Conservation (phyloP, 2,113 vertebrate species). For the Neolamprologus fasciatus region DNA sequence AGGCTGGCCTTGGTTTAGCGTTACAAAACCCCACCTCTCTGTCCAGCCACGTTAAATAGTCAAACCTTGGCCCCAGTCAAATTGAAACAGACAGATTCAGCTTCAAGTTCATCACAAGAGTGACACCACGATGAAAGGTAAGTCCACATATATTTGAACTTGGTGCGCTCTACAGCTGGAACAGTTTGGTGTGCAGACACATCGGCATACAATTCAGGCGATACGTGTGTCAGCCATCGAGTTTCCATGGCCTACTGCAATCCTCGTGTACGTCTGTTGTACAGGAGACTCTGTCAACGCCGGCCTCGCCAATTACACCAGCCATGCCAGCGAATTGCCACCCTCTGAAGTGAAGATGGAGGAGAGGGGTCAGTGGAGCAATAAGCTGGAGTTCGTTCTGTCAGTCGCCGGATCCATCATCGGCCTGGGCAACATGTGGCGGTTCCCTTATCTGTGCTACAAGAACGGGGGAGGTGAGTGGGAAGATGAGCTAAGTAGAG, state of each 20-base stretch:
- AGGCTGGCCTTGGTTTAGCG: slow-evolving; percentile 80
- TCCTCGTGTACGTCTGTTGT: not conserved
- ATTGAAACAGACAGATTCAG: not conserved
- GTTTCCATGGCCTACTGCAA: not conserved
- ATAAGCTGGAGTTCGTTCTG: slow-evolving; percentile 85
- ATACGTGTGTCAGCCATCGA: not conserved
- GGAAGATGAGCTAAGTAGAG: not conserved
- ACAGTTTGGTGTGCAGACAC: not conserved
- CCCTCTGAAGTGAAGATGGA: slow-evolving; percentile 68
- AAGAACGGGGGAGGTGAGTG: slow-evolving; percentile 90
- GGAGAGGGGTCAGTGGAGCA: slow-evolving; percentile 87
- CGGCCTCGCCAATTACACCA: slow-evolving; percentile 69
- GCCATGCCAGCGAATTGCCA: slow-evolving; percentile 20
- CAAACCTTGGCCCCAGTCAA: slow-evolving; percentile 33
- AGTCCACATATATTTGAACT: not conserved
- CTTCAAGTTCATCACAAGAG: not conserved
- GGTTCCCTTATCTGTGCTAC: slow-evolving; percentile 94
- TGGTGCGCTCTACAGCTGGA: not conserved
- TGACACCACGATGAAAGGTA: slow-evolving; percentile 45
- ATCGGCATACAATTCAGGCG: not conserved
- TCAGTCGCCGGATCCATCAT: slow-evolving; percentile 89
- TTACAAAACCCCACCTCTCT: slow-evolving; percentile 70
- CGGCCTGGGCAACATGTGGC: slow-evolving; percentile 89
- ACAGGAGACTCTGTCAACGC: slow-evolving; percentile 67
- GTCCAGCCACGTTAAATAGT: slow-evolving; percentile 71